These are phyloP conservation scores for Alviniconcha marisindica DNA, from an alignment of 1,140 invertebrate species.

Conservation along the genomic window DNA sequence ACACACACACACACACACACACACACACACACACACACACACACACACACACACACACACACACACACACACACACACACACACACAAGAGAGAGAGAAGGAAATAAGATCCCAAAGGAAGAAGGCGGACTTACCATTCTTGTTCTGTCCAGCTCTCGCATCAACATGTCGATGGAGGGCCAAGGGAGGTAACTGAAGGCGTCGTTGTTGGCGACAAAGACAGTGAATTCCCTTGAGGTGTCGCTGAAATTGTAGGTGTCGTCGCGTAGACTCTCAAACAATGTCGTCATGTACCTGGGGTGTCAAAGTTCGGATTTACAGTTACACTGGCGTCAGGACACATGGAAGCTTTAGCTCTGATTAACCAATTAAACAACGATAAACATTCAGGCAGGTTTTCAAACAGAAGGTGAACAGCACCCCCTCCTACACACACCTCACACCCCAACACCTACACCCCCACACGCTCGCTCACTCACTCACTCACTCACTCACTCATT, in stretches of 20 bases:
- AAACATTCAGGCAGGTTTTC: too few species aligned
- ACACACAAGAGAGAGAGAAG: not conserved
- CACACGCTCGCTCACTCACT: too few species aligned
- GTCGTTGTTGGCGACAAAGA: conserved; percentile 65
- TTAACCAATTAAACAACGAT: too few species aligned
- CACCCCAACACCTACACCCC: too few species aligned
- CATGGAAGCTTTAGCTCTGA: too few species aligned
- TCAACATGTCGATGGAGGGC: conserved; percentile 48
- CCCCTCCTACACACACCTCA: too few species aligned
- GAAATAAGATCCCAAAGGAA: not conserved
- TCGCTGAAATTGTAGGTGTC: conserved; percentile 39
- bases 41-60: conserved; percentile 24
- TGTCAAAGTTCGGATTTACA: too few species aligned
- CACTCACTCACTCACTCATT: too few species aligned
- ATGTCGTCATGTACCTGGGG: conserved; percentile 31
- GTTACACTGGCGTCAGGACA: too few species aligned
- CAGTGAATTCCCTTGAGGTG: conserved; percentile 49
- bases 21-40: conserved; percentile 12
- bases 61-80: conserved; percentile 21
- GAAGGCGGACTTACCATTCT: conserved; percentile 40
- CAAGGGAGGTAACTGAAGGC: conserved; percentile 63
- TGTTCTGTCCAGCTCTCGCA: conserved; percentile 42
- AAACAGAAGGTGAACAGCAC: too few species aligned
- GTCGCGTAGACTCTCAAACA: conserved; percentile 17
- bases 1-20: not conserved